Base-by-base conservation (phyloP, 1,140 invertebrate genomes). In the Caenorhabditis briggsae region DNA sequence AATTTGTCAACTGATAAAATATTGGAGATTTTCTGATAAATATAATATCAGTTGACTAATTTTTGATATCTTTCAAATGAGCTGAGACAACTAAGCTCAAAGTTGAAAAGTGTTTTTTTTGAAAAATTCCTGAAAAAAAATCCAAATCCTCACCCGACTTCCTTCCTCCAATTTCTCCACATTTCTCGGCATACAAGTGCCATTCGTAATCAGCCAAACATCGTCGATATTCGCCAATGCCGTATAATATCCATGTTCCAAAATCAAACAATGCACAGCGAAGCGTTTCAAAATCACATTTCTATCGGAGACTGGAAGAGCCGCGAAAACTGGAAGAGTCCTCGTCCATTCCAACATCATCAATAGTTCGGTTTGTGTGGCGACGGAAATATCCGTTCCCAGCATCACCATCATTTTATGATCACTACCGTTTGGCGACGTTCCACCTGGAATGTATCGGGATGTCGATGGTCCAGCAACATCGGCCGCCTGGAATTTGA, bases 101-200 rank as follows among this genome's bases (percentile, higher is more conserved):
- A 33, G 33, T 33, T 33, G 33, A 2, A 50, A 50, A 11, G 9
- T 50, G 50, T 11, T 1, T 50, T 50, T 50, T 50, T 50, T 50
- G 0, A 50, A 50, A 0, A 11, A 11, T 50, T 50, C 3, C 1
- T 14, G 9, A 50, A 50, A 50, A 50, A 50, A 1, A 14, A 50
- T 50, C 1, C 50, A 50, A 53, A 53, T 8, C 23, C 58, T 59
- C 0, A 87, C 86, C 23, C 74, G 78, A 20, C 87, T 84, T 46
- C 89, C 88, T 20, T 88, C 88, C 23, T 65, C 88, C 18, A 88
- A 87, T 14, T 74, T 55, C 11, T 88, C 84, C 20, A 88, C 88
- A 87, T 88, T 88, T 48, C 88, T 84, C 11, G 88, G 88, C 88
- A 88, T 88, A 74, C 88, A 88, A 16, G 88, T 88, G 14, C 88